These are phyloP conservation scores for Halcyon leucocephala DNA, from an alignment of 2,797 vertebrate species.

Conservation along the genomic window DNA sequence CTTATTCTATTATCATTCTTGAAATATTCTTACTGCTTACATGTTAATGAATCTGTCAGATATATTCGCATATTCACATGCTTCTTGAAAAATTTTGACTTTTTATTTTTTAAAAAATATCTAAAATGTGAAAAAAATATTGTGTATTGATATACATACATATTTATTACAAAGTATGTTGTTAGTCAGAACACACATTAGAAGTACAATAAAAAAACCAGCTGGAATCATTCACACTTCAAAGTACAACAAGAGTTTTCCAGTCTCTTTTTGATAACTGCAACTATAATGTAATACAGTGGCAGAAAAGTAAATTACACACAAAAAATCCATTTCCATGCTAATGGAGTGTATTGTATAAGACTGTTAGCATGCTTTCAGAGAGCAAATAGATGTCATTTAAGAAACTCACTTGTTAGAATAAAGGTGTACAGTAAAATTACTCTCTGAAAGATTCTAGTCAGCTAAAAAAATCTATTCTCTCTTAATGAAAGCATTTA, in stretches of 20 bases:
- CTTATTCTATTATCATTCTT: neutral
- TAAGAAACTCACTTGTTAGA: slow-evolving; percentile 59
- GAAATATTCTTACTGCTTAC: neutral
- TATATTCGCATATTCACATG: neutral
- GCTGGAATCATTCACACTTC: slow-evolving; percentile 15
- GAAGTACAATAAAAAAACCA: slow-evolving; percentile 1
- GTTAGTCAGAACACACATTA: slow-evolving; percentile 12
- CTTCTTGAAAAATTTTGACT: neutral
- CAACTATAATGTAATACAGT: slow-evolving; percentile 43
- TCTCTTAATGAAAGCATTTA: slow-evolving; percentile 44
- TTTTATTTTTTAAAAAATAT: slow-evolving; percentile 34
- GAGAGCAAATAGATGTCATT: slow-evolving; percentile 64
- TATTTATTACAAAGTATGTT: neutral
- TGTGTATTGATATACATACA: neutral
- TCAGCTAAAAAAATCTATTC: slow-evolving; percentile 55
- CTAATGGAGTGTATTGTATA: slow-evolving; percentile 63
- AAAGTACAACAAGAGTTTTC: slow-evolving; percentile 39
- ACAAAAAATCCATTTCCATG: slow-evolving; percentile 67
- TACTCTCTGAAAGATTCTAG: slow-evolving; percentile 30
- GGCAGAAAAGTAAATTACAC: slow-evolving; percentile 65
- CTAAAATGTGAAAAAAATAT: neutral
- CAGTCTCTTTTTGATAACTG: slow-evolving; percentile 34
- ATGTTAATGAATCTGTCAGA: slow-evolving; percentile 14
- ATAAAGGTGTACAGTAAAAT: slow-evolving; percentile 68
- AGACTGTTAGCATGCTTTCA: slow-evolving; percentile 50